Evolutionary conservation across 2,888 invertebrate species (phyloP), one percentile per base, ranked within the genome.

Genomic region (Melipona bicolor): DNA sequence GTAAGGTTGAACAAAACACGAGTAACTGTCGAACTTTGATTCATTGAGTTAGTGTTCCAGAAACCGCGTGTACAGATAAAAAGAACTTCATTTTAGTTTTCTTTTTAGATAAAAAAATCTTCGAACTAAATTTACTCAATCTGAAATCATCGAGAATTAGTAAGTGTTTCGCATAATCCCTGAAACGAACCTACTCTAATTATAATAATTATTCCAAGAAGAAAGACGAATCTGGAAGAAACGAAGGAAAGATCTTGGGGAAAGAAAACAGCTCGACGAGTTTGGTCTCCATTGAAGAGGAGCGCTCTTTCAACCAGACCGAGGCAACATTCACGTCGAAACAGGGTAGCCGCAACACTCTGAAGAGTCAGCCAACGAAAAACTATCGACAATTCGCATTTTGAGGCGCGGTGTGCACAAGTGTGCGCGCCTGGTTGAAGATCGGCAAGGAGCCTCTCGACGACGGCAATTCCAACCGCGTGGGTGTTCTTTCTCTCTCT

Each of bases 391-490:
- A 67, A 72, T 81, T 67, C 43, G 24, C 32, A 24, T 56, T 65
- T 43, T 50, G 36, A 21, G 43, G 36, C 36, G 54, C 50, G 62
- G 15, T 32, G 43, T 27, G 21, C 27, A 24, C 32, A 24, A 32
- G 69, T 52, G 61, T 19, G 56, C n/a, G 59, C 43, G 17, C 27
- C 24, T 32, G 49, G 52, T 49, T 49, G 79, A 56, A 70, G 77
- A 77, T 80, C 61, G 72, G 49, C 17, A 70, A 82, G 82, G 43
- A 75, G 79, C 13, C 61, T 43, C 81, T 82, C 75, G 70, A 76
- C 80, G 80, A 64, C n/a, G 80, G 75, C 64, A 79, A 74, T 69
- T 65, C 67, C 43, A 61, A 27, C 61, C 17, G 27, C 19, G 61
- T 24, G 36, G 17, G 50, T 43, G 43, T 9, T 43, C 43, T 43